These are phyloP conservation scores for Habrosyne pyritoides DNA, from an alignment of 2,888 invertebrate species.

Conservation along the genomic window DNA sequence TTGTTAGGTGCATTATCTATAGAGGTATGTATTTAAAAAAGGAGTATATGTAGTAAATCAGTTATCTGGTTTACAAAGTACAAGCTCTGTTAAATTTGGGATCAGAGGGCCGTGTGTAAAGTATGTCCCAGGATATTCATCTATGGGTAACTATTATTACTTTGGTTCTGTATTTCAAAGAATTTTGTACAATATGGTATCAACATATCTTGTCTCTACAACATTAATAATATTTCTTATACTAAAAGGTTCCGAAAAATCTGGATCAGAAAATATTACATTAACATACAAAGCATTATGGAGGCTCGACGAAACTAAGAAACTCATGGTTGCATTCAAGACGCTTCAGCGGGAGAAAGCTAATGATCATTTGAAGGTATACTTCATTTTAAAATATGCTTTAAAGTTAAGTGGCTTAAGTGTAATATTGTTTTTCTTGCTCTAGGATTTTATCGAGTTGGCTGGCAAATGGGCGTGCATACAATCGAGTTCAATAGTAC, in stretches of 20 bases:
- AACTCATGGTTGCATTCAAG: slow-evolving; percentile 91
- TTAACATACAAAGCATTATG: slow-evolving; percentile 89
- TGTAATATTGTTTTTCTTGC: slow-evolving; percentile 34
- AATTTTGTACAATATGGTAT: too few relatives aligned
- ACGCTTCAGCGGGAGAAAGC: slow-evolving; percentile 87
- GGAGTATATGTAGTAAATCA: too few relatives aligned
- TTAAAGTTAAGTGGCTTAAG: background rate
- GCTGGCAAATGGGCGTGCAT: slow-evolving; percentile 91
- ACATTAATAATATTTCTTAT: background rate
- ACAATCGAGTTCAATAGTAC: slow-evolving; percentile 89
- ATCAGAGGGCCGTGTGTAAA: too few relatives aligned
- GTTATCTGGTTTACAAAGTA: too few relatives aligned
- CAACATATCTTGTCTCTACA: too few relatives aligned
- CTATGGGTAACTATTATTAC: too few relatives aligned
- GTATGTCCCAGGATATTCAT: too few relatives aligned
- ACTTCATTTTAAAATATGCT: background rate
- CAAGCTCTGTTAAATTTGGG: too few relatives aligned
- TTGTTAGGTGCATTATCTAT: too few relatives aligned
- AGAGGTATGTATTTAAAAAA: too few relatives aligned
- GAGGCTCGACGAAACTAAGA: slow-evolving; percentile 89
- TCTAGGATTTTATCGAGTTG: slow-evolving; percentile 89
- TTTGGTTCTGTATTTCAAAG: too few relatives aligned
- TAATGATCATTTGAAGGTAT: slow-evolving; percentile 85
- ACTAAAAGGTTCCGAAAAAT: slow-evolving; percentile 83
- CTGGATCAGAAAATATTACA: slow-evolving; percentile 85